Evolutionary conservation across 2,113 vertebrate genomes (phyloP).

Genomic region (Sceloporus tristichus): DNA sequence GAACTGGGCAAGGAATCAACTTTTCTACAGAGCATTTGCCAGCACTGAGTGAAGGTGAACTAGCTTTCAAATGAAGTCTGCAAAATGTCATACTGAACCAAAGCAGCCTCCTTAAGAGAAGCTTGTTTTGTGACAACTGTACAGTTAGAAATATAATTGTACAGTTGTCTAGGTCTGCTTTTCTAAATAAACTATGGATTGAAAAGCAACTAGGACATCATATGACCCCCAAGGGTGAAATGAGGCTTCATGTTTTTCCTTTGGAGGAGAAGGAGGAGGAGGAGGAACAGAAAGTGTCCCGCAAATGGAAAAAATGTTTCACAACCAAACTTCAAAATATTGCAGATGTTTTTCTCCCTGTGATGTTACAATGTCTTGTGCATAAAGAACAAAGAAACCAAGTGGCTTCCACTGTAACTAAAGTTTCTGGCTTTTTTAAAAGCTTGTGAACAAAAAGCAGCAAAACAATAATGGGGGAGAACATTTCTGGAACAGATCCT

Average conservation of each 20-base stretch:
- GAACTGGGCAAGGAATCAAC: too few relatives aligned
- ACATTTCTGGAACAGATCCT: conserved; percentile 31
- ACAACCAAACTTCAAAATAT: conserved; percentile 41
- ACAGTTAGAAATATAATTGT: background rate
- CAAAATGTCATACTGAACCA: background rate
- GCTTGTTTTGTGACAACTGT: background rate
- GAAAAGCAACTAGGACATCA: conserved; percentile 41
- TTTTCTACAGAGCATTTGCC: background rate
- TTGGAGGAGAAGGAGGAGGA: too few relatives aligned
- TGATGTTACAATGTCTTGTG: conserved; percentile 47
- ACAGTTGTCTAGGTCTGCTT: background rate
- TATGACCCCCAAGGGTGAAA: conserved; percentile 42
- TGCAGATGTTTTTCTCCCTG: conserved; percentile 29
- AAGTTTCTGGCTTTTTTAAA: background rate
- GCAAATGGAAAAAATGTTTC: conserved; percentile 47
- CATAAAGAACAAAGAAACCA: conserved; percentile 4
- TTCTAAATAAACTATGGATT: conserved; percentile 38
- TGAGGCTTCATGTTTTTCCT: background rate
- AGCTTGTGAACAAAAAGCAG: conserved; percentile 7
- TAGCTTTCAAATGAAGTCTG: background rate
- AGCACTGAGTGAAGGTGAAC: background rate
- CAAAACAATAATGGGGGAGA: conserved; percentile 11
- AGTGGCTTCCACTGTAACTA: background rate
- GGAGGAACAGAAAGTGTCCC: background rate
- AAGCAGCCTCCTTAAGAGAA: background rate